Conservation (phyloP, 2,888 invertebrate species). For the Polylopha cassiicola region DNA sequence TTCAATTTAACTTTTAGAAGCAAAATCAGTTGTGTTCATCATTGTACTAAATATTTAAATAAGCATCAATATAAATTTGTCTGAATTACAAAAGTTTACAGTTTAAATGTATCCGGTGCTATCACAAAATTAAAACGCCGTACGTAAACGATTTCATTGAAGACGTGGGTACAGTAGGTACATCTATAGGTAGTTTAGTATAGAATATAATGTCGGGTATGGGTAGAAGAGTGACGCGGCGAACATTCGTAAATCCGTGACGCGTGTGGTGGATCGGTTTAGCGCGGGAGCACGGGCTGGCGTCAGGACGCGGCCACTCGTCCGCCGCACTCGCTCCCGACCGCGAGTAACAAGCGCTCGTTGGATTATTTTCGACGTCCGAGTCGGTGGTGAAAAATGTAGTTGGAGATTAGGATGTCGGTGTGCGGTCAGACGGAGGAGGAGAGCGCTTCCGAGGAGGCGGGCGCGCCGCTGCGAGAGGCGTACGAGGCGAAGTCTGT, state of each 20-base stretch:
- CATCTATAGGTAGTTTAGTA: no score
- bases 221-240: slow-evolving; percentile 10
- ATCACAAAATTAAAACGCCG: no score
- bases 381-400: slow-evolving; percentile 41
- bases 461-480: slow-evolving; percentile 45
- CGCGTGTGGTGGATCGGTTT: slow-evolving; percentile 62
- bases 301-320: slow-evolving; percentile 28
- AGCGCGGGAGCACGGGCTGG: slow-evolving; percentile 38
- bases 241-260: slow-evolving; percentile 57
- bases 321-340: slow-evolving; percentile 41
- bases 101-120: no score
- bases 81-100: no score
- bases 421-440: slow-evolving; percentile 56
- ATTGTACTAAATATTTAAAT: no score
- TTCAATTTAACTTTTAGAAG: no score
- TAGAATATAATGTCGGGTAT: no score
- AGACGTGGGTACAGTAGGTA: no score
- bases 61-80: no score
- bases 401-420: slow-evolving; percentile 50
- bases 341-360: slow-evolving; percentile 51
- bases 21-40: no score
- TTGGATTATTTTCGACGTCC: slow-evolving; percentile 25
- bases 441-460: slow-evolving; percentile 52
- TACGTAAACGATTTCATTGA: no score
- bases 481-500: slow-evolving; percentile 60